Evolutionary conservation across 2,888 invertebrate genomes (phyloP).

Genomic region (Xanthia icteritia): DNA sequence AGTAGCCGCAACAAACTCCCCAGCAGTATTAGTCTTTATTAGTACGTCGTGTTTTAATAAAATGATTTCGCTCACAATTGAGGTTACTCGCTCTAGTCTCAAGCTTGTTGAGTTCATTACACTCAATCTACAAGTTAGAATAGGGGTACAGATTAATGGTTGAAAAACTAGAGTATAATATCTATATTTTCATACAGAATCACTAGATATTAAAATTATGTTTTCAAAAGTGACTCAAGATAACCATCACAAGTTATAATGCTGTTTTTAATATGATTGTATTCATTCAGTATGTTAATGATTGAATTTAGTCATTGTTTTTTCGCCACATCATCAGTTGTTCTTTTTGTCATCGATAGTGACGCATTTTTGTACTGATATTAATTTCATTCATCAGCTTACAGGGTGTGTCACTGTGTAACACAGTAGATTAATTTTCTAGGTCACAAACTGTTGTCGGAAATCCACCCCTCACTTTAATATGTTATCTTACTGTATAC

Average conservation of each 20-base stretch:
- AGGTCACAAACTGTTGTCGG: too few relatives aligned
- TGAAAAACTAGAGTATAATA: background rate
- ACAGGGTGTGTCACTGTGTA: background rate
- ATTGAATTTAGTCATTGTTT: background rate
- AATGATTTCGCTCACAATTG: constrained; percentile 27
- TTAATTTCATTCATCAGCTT: constrained; percentile 3
- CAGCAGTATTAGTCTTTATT: too few relatives aligned
- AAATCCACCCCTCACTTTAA: background rate
- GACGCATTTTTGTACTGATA: constrained; percentile 1
- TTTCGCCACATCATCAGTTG: background rate
- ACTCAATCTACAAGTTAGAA: constrained; percentile 9
- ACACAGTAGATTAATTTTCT: background rate
- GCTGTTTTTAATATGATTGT: constrained; percentile 20
- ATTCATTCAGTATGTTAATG: background rate
- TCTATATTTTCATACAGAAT: background rate
- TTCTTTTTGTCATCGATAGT: background rate
- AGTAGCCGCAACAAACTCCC: too few relatives aligned
- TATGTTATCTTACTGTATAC: too few relatives aligned
- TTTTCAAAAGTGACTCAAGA: background rate
- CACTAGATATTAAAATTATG: background rate
- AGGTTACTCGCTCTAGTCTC: background rate
- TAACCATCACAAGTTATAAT: constrained; percentile 1
- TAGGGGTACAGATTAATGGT: background rate
- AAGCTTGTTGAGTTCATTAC: constrained; percentile 11
- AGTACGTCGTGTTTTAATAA: background rate